Percentiles rank a stretch among this genome's conserved stretches.
phyloP scores from a whole-genome alignment of 2,113 vertebrate species.

The Odobenus rosmarus region DNA sequence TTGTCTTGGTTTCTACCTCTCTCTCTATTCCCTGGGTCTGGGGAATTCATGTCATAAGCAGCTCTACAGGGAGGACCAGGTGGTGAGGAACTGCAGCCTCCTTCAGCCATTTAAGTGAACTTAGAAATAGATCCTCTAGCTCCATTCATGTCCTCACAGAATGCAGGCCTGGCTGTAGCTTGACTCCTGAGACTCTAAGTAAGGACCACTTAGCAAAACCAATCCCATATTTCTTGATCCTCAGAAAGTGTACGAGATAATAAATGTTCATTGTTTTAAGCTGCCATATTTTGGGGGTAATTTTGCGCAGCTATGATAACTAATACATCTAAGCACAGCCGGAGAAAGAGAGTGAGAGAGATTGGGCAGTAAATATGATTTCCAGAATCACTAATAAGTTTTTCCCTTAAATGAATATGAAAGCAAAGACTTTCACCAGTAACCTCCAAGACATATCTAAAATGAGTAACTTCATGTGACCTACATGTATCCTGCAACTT shows the following conservation, averaged over 20 bases:
- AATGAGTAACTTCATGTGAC: not conserved
- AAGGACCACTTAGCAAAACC: not conserved
- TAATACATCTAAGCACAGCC: not conserved
- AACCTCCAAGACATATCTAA: not conserved
- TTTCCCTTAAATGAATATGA: not conserved
- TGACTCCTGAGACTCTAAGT: not conserved
- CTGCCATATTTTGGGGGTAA: not conserved
- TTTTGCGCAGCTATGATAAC: not conserved
- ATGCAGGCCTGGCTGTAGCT: not conserved
- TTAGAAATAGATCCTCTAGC: not conserved
- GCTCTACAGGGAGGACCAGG: too few relatives aligned
- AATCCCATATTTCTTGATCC: not conserved
- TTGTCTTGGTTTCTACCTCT: not conserved
- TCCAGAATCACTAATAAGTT: not conserved
- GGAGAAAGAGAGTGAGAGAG: not conserved
- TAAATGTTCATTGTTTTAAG: not conserved
- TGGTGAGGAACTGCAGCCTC: not conserved
- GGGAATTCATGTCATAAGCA: not conserved
- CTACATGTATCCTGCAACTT: not conserved
- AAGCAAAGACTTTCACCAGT: not conserved
- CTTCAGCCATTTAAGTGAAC: not conserved
- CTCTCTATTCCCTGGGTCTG: not conserved
- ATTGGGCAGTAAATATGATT: not conserved
- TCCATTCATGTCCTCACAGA: not conserved
- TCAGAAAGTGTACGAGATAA: not conserved